Evolutionary conservation across 2,888 invertebrate species (phyloP).

Genomic region (Acanthacorydalis orientalis): DNA sequence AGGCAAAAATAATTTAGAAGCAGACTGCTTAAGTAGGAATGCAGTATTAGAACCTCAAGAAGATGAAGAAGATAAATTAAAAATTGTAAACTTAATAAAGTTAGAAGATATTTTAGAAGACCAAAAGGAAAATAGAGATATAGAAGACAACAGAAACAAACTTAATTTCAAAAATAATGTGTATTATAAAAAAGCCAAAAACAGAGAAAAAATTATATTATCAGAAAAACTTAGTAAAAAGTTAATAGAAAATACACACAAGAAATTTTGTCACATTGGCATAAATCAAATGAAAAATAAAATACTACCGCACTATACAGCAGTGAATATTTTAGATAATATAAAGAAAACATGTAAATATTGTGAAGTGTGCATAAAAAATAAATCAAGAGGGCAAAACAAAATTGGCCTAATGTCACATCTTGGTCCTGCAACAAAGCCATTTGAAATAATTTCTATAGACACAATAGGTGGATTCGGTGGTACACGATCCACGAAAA

Average conservation of each 20-base stretch:
- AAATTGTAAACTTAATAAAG: conserved; percentile 6
- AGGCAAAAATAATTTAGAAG: conserved; percentile 11
- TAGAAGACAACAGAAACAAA: conserved; percentile 4
- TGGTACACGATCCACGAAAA: conserved; percentile 16
- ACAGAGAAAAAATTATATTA: conserved; percentile 4
- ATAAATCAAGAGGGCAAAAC: conserved; percentile 14
- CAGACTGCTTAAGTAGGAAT: conserved; percentile 11
- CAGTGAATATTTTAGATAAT: conserved; percentile 5
- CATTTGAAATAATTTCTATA: conserved; percentile 17
- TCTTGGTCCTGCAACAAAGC: conserved; percentile 11
- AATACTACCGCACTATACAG: neutral
- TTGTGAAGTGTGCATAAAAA: conserved; percentile 14
- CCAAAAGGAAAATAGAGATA: conserved; percentile 6
- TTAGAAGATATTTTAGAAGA: conserved; percentile 5
- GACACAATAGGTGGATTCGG: conserved; percentile 18
- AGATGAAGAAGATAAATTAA: conserved; percentile 7
- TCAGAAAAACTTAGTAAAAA: neutral
- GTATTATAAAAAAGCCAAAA: conserved; percentile 3
- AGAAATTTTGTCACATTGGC: conserved; percentile 1
- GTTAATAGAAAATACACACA: neutral
- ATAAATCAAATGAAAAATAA: conserved; percentile 3
- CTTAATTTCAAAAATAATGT: neutral
- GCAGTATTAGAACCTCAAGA: conserved; percentile 7
- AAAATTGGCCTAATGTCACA: conserved; percentile 12
- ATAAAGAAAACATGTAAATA: conserved; percentile 8